Evolutionary conservation across 64 coral and sea anemone genomes (phyloP), one percentile per base, ranked within the genome.

Genomic region (Pocillopora verrucosa): DNA sequence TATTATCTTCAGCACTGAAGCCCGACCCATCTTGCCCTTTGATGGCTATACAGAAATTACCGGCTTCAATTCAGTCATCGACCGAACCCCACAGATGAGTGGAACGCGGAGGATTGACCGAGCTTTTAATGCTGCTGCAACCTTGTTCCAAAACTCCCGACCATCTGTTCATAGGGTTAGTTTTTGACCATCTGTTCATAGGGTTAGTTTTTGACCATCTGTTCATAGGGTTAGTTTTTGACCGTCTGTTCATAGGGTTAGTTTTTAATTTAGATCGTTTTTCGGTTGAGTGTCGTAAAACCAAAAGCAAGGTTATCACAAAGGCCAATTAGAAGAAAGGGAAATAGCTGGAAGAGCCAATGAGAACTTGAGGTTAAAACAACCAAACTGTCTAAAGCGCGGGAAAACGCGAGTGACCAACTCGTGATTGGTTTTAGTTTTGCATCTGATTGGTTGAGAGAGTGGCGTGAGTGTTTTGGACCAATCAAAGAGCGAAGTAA

Each of bases 51-150:
- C 34, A 34, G 76, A 36, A 14, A 80, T 58, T 72, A 60, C 75
- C 56, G 69, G 75, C 14, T 86, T 89, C 45, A 92, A 82, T 65
- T 16, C 59, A 79, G 68, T 86, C 3, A 62, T 96, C 68, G 94
- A 92, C 83, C 74, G 86, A 73, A 75, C 74, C 37, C 79, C 80
- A 35, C 73, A 51, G n/a, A 35, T 60, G 17, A 60, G 74, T 36
- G 89, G 89, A 16, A 84, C 38, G 4, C 75, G 70, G 13, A 76
- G 72, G 26, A 76, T 88, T 11, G 74, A 76, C 60, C 72, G 70
- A 22, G 89, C 89, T 19, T 75, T 84, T 72, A 3, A 20, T 60
- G 41, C 59, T 36, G 56, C 74, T 34, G 59, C 26, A 25, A 76
- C 24, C 6, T 76, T 76, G 70, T 88, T 76, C 63, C 30, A 78